phyloP scores from a whole-genome alignment of 2,888 invertebrate species.

The Lamellibrachia satsuma region DNA sequence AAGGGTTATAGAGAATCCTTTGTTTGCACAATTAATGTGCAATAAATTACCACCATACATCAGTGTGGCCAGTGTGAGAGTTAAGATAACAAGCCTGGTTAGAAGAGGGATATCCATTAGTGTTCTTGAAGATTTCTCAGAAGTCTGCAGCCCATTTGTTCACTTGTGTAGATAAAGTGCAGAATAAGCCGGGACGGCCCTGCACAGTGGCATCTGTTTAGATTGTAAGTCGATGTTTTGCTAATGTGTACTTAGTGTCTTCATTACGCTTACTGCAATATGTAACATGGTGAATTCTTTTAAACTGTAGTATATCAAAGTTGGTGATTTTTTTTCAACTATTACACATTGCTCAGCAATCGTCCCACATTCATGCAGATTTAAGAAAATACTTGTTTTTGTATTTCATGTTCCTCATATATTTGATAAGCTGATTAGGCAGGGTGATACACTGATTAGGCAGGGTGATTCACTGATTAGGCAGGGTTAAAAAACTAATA shows the following conservation, averaged over 20 bases:
- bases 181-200: background rate
- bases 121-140: background rate
- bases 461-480: no score
- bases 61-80: background rate
- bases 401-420: no score
- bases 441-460: no score
- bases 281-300: background rate
- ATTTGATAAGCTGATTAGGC: no score
- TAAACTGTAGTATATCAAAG: background rate
- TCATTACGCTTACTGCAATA: background rate
- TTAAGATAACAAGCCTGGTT: background rate
- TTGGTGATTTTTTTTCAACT: background rate
- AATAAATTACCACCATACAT: background rate
- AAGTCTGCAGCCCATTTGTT: background rate
- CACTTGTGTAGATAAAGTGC: background rate
- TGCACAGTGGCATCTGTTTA: background rate
- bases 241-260: background rate
- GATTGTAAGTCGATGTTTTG: background rate
- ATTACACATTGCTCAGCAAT: background rate
- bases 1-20: background rate
- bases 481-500: no score
- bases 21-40: background rate
- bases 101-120: slow-evolving; percentile 6
- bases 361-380: no score
- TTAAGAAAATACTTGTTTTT: no score